Conservation (phyloP, 2,888 invertebrate genomes). For the Troilus luridus region DNA sequence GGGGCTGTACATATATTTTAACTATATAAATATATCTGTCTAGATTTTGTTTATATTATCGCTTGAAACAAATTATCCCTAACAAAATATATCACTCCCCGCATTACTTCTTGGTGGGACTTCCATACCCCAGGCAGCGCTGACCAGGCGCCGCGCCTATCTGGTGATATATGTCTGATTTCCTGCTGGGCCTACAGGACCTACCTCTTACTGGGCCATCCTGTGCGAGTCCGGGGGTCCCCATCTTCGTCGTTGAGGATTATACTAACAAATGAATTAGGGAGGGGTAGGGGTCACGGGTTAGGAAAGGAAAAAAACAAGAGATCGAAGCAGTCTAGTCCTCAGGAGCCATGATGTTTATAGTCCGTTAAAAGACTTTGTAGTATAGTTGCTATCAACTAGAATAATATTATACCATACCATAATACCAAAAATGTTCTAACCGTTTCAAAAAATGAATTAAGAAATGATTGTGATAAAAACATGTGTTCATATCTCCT, state of each 20-base stretch:
- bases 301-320: not conserved
- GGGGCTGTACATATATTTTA: too few relatives aligned
- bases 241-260: not conserved
- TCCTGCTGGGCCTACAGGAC: conserved; percentile 18
- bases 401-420: too few relatives aligned
- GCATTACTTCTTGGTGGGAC: not conserved
- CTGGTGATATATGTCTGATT: not conserved
- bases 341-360: too few relatives aligned
- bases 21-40: too few relatives aligned
- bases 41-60: not conserved
- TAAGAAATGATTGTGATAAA: too few relatives aligned
- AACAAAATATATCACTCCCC: too few relatives aligned
- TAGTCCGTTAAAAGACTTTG: too few relatives aligned
- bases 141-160: conserved; percentile 7
- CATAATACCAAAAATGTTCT: too few relatives aligned
- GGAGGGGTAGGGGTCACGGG: not conserved
- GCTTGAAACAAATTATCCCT: not conserved
- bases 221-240: conserved; percentile 1
- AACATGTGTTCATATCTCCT: too few relatives aligned
- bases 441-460: too few relatives aligned
- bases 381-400: too few relatives aligned
- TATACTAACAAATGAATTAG: not conserved
- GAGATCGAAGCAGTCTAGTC: not conserved
- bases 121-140: not conserved
- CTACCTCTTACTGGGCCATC: conserved; percentile 23